phyloP scores from a whole-genome alignment of 2,888 invertebrate genomes.

The Heliconius erato region DNA sequence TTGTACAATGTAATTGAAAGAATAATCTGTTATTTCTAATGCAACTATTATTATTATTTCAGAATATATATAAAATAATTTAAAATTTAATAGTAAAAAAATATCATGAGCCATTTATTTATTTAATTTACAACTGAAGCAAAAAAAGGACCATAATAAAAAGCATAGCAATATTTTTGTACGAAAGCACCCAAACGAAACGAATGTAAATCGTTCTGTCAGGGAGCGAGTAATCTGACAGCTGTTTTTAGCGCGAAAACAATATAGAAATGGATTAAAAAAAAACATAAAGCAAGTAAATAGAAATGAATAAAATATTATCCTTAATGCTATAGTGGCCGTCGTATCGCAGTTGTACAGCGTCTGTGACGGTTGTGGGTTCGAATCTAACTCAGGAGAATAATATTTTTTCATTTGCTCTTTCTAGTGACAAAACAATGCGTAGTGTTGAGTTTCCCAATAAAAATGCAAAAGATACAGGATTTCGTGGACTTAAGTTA shows the following conservation, averaged over 20 bases:
- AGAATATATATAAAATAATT: too few species aligned
- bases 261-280: constrained; percentile 14
- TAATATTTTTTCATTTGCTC: too few species aligned
- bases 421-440: too few species aligned
- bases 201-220: constrained; percentile 42
- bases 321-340: not conserved
- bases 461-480: too few species aligned
- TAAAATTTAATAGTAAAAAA: not conserved
- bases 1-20: too few species aligned
- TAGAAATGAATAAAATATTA: not conserved
- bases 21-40: too few species aligned
- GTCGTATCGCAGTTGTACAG: not conserved
- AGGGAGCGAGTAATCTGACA: constrained; percentile 39
- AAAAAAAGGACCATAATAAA: constrained; percentile 8
- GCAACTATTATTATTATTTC: too few species aligned
- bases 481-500: too few species aligned
- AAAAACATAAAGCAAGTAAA: not conserved
- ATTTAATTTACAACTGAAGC: not conserved
- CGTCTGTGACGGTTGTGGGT: too few species aligned
- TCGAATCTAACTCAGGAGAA: too few species aligned
- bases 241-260: constrained; percentile 19
- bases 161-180: constrained; percentile 21
- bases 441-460: too few species aligned
- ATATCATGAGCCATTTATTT: constrained; percentile 3
- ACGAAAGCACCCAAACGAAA: constrained; percentile 28